These are phyloP conservation scores for Thecophora atra DNA, from an alignment of 2,888 invertebrate species.

Conservation along the genomic window DNA sequence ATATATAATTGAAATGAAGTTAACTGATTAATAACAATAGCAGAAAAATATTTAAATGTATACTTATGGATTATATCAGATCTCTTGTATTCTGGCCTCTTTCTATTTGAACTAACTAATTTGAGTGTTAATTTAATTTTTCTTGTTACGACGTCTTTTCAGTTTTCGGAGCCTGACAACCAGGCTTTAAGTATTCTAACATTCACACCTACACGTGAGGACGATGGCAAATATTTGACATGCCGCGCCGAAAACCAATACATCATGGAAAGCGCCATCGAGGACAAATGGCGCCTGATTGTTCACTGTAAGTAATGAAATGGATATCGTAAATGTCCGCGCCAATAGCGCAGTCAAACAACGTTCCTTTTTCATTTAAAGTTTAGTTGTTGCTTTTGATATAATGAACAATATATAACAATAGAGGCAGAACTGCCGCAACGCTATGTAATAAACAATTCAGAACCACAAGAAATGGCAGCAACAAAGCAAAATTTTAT, in stretches of 20 bases:
- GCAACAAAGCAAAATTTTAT: background rate
- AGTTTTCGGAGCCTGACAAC: constrained; percentile 85
- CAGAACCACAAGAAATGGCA: background rate
- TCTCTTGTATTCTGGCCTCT: too few species aligned
- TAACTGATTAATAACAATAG: too few species aligned
- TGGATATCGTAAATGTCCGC: constrained; percentile 61
- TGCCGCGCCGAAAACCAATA: constrained; percentile 89
- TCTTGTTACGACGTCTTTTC: constrained; percentile 54
- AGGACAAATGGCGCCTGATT: constrained; percentile 87
- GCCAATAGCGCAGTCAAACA: background rate
- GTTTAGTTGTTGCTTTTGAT: too few species aligned
- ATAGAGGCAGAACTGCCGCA: too few species aligned
- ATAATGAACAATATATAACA: too few species aligned
- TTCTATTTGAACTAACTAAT: too few species aligned
- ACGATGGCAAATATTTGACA: constrained; percentile 88
- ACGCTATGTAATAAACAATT: constrained; percentile 11
- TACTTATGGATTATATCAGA: too few species aligned
- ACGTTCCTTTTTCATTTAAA: too few species aligned
- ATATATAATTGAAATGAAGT: too few species aligned
- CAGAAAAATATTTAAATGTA: too few species aligned
- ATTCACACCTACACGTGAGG: constrained; percentile 84
- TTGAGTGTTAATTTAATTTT: constrained; percentile 52
- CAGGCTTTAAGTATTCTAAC: constrained; percentile 84
- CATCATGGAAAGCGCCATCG: constrained; percentile 82
- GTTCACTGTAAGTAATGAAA: constrained; percentile 84